phyloP scores from a whole-genome alignment of 1,140 invertebrate species.

The Gryon sp. region DNA sequence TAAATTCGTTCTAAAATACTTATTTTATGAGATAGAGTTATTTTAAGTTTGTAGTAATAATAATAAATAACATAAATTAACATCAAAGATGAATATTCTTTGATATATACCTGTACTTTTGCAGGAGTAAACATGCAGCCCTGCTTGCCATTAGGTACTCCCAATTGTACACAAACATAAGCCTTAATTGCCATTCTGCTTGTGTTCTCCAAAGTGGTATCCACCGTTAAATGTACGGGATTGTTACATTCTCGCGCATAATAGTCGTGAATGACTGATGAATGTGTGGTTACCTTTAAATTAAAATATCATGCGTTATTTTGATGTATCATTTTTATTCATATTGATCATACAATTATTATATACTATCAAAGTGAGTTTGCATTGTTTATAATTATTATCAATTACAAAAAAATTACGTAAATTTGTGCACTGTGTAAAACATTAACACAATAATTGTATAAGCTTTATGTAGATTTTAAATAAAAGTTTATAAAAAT shows the following conservation, averaged over 20 bases:
- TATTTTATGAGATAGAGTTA: no score
- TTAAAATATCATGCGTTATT: background rate
- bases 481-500: no score
- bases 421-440: no score
- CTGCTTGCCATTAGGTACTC: constrained; percentile 92
- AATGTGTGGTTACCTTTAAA: constrained; percentile 92
- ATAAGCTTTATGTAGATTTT: no score
- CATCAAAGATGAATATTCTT: background rate
- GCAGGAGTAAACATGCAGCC: constrained; percentile 98
- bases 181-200: constrained; percentile 93
- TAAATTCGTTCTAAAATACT: no score
- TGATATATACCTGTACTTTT: constrained; percentile 86
- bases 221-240: constrained; percentile 96
- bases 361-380: no score
- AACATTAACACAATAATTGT: no score
- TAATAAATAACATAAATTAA: no score
- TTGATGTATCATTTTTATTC: background rate
- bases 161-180: constrained; percentile 86
- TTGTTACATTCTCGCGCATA: constrained; percentile 95
- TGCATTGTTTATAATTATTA: no score
- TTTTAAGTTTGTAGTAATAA: no score
- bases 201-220: constrained; percentile 89
- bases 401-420: no score
- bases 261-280: constrained; percentile 98
- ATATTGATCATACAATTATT: background rate